phyloP scores from a whole-genome alignment of 2,888 invertebrate species.

The Calameuta idolon region DNA sequence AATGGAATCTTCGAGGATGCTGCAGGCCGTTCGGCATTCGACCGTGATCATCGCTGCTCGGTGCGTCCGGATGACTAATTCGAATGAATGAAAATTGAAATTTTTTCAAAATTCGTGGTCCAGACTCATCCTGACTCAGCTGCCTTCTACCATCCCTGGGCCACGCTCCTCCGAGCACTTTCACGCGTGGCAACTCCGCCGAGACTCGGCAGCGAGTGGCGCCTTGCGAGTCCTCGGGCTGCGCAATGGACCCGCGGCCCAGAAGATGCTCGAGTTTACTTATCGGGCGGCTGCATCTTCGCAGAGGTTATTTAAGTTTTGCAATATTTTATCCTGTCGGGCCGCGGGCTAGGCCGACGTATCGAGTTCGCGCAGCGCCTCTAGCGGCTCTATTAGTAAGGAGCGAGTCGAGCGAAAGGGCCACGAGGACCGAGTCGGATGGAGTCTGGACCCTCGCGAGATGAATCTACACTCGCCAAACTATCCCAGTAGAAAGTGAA shows the following conservation, averaged over 20 bases:
- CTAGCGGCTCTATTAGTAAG: not conserved
- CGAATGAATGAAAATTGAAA: not conserved
- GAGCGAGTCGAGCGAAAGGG: not conserved
- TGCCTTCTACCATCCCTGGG: not conserved
- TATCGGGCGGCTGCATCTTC: slow-evolving; percentile 46
- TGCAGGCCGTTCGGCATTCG: too few species aligned
- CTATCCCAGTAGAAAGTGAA: not conserved
- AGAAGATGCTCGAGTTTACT: slow-evolving; percentile 28
- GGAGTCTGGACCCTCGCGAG: too few species aligned
- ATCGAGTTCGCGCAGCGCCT: slow-evolving; percentile 8
- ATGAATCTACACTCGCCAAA: not conserved
- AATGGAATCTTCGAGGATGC: not conserved
- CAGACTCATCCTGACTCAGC: too few species aligned
- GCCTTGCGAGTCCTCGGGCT: not conserved
- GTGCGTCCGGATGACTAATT: not conserved
- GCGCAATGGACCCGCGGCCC: not conserved
- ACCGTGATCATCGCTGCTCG: too few species aligned
- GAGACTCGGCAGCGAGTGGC: too few species aligned
- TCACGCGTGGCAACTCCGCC: too few species aligned
- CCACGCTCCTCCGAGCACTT: too few species aligned
- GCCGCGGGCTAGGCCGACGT: not conserved
- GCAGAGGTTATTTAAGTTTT: slow-evolving; percentile 51
- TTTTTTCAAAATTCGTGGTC: not conserved
- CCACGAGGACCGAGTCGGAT: not conserved
- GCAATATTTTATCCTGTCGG: slow-evolving; percentile 44